Base-by-base conservation (phyloP, 2,797 vertebrate genomes). In the Mormyrops boulengeri region DNA sequence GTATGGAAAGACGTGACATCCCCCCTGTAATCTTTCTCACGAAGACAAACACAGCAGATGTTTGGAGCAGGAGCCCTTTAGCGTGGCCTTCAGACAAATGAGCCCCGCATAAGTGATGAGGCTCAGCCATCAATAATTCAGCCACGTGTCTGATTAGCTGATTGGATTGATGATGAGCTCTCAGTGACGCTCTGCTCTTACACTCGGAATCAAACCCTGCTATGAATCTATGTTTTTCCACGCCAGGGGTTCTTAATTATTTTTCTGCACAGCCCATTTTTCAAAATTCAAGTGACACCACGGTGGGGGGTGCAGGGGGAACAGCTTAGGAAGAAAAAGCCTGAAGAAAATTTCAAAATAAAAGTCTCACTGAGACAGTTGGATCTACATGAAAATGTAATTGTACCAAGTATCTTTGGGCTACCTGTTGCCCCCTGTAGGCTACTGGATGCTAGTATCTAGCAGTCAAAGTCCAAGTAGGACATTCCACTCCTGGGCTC, bases 101-200 rank as follows among this genome's bases (percentile, higher is more conserved):
- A 90, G 92, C 89, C 91, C 92, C 90, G 93, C 93, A 94, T 95
- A 94, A 95, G 94, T 94, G 94, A 96, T 96, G 94, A 94, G 92
- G 89, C 91, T 90, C 89, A 49, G 89, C 91, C 91, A 95, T 96
- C 93, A 95, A 96, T 95, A 95, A 95, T 95, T 95, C 92, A 96
- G 89, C 91, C 89, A 91, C 94, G 94, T 93, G 94, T 95, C 93
- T 94, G 94, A 96, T 96, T 95, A 94, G 94, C 92, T 93, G 91
- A 94, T 93, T 88, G 93, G 93, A 95, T 94, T 95, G 93, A 95
- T 93, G 92, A 93, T 55, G 89, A 22, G 82, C 55, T 90, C 88
- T 89, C 53, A 38, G 77, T 91, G 90, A 91, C 86, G 91, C 92
- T 92, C 87, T 80, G 90, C 92, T 92, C 89, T 93, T 93, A 80